These are phyloP conservation scores for Sicus ferrugineus DNA, from an alignment of 2,888 invertebrate genomes.

Conservation along the genomic window DNA sequence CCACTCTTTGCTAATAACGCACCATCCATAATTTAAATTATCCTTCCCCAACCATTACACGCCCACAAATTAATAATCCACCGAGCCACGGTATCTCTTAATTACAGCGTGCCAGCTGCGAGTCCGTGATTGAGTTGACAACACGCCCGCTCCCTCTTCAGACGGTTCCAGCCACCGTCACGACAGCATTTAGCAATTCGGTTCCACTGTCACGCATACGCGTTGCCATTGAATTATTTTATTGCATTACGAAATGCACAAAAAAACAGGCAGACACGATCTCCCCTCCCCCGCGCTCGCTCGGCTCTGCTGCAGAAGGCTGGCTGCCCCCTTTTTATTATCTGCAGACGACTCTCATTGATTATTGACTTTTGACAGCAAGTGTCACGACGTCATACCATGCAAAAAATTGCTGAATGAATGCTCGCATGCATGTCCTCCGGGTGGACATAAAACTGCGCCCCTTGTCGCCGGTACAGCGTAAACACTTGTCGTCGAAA, in stretches of 20 bases:
- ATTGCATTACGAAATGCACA: not conserved
- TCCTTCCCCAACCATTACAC: too few relatives aligned
- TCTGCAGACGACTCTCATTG: constrained; percentile 24
- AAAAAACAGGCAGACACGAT: not conserved
- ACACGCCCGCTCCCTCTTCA: not conserved
- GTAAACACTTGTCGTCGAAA: not conserved
- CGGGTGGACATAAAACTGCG: too few relatives aligned
- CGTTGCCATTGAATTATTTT: constrained; percentile 8
- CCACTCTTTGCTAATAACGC: not conserved
- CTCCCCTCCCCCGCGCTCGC: not conserved
- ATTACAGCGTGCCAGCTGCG: not conserved
- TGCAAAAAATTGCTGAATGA: too few relatives aligned
- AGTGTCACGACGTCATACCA: constrained; percentile 18
- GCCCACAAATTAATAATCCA: not conserved
- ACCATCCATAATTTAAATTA: not conserved
- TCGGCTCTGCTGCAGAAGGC: not conserved
- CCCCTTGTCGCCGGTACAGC: not conserved
- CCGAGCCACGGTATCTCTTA: not conserved
- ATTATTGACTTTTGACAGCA: constrained; percentile 44
- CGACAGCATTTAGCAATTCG: not conserved
- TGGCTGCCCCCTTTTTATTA: not conserved
- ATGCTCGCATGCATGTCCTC: too few relatives aligned
- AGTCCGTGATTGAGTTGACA: constrained; percentile 3
- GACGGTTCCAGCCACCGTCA: not conserved
- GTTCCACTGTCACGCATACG: constrained; percentile 15